These are phyloP conservation scores for Chaunax sp. DNA, from an alignment of 2,797 vertebrate species.

Conservation along the genomic window DNA sequence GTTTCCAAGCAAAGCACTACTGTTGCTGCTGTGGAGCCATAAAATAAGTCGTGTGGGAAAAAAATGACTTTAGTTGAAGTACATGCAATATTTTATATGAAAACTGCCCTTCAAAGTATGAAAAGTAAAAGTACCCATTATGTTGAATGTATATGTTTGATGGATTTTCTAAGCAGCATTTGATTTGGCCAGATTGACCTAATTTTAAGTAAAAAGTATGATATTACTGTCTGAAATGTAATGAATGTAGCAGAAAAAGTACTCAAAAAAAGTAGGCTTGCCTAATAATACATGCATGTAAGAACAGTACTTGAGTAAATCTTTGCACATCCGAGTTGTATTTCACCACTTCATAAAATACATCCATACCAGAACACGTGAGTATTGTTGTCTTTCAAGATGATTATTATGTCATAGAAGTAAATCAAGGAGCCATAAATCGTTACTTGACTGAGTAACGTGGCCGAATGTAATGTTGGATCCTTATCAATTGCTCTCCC, in stretches of 20 bases:
- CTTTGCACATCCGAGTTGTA: not conserved
- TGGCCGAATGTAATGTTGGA: not conserved
- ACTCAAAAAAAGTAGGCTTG: not conserved
- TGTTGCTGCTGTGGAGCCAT: not conserved
- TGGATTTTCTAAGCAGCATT: not conserved
- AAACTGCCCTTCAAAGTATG: not conserved
- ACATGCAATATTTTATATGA: not conserved
- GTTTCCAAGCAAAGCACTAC: not conserved
- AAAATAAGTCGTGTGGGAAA: not conserved
- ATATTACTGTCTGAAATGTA: not conserved
- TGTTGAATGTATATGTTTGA: not conserved
- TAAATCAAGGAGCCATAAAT: not conserved
- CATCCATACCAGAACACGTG: not conserved
- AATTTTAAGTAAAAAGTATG: not conserved
- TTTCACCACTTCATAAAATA: not conserved
- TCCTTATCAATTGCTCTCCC: not conserved
- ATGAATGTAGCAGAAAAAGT: not conserved
- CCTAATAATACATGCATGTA: no score
- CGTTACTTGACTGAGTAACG: not conserved
- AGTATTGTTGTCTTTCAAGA: not conserved
- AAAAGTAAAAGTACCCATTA: not conserved
- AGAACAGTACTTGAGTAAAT: not conserved
- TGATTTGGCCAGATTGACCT: not conserved
- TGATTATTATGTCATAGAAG: not conserved
- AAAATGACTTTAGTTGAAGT: not conserved